Base-by-base conservation (phyloP, 2,888 invertebrate species). In the Dicyrtoma fusca region DNA sequence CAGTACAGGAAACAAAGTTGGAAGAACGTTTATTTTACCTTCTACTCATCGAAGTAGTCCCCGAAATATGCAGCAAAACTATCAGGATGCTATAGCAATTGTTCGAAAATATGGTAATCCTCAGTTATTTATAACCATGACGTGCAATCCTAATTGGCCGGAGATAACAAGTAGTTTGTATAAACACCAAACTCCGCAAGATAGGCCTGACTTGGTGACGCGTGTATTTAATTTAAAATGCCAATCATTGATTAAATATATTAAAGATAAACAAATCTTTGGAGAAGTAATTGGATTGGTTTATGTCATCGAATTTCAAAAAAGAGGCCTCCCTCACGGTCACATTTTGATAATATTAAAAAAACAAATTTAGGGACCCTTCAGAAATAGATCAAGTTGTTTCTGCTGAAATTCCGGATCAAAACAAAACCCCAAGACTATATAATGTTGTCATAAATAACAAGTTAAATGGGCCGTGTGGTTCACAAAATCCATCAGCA, bases 401-500 rank as follows among this genome's bases (percentile, higher is more conserved):
- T 4, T 72, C 49, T 42, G 79, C 79, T 0, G 81, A 81, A 76
- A 75, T 81, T n/a, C 81, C 81, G 8, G 74, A 77, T 64, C n/a
- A 42, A n/a, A 55, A 44, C 6, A 25, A 19, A 11, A 25, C 78
- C 71, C 78, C 77, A 10, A 26, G 45, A 55, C 49, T 80, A n/a
- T 51, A 74, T 63, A 34, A 57, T 14, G 19, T 70, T 14, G 76
- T 82, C 21, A 66, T 26, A 21, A 65, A 21, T 14, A 23, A 65
- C 21, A 81, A 81, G 80, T 64, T 82, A 1, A 81, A 81, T 75
- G 74, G 77, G 5, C 81, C 81, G 23, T 74, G 74, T 73, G 81
- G 81, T 1, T 6, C 63, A 26, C 17, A 57, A 0, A 74, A 74
- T 42, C 45, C 63, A 0, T 44, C 59, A 6, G 13, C 65, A 17